Percentiles rank a stretch among this genome's conserved stretches.
Evolutionary conservation across 2,797 vertebrate genomes (phyloP).

Genomic region (Phataginus tetradactyla): DNA sequence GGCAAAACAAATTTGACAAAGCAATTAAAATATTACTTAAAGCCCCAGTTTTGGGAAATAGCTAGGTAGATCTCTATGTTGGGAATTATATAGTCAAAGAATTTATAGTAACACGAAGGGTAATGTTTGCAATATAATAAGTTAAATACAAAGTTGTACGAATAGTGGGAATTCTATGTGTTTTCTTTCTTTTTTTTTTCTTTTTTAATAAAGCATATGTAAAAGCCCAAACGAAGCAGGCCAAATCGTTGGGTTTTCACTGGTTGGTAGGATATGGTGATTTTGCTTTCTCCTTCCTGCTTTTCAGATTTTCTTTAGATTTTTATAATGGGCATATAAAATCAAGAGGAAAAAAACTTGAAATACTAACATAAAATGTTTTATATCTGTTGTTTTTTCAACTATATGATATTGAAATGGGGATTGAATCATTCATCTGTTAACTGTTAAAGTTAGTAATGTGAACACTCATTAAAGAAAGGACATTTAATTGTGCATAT

Average conservation of each 20-base stretch:
- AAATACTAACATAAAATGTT: background rate
- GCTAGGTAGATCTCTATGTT: background rate
- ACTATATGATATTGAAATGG: background rate
- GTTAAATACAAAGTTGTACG: background rate
- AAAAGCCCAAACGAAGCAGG: background rate
- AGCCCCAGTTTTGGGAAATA: background rate
- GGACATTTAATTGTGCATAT: background rate
- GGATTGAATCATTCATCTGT: background rate
- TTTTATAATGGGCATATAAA: background rate
- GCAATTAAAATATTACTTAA: background rate
- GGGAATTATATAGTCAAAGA: background rate
- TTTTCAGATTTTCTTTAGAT: background rate
- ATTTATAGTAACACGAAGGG: background rate
- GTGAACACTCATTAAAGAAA: background rate
- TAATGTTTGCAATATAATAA: background rate
- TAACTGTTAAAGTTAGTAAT: background rate
- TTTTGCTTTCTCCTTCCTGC: background rate
- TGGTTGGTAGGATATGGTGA: background rate
- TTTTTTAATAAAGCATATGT: background rate
- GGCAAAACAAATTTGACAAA: background rate
- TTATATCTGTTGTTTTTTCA: background rate
- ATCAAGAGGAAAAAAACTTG: background rate
- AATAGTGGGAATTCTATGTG: background rate
- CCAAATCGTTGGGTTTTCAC: background rate
- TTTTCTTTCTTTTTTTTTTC: background rate